Conservation (phyloP, 1,140 invertebrate genomes). For the Linepithema humile region DNA sequence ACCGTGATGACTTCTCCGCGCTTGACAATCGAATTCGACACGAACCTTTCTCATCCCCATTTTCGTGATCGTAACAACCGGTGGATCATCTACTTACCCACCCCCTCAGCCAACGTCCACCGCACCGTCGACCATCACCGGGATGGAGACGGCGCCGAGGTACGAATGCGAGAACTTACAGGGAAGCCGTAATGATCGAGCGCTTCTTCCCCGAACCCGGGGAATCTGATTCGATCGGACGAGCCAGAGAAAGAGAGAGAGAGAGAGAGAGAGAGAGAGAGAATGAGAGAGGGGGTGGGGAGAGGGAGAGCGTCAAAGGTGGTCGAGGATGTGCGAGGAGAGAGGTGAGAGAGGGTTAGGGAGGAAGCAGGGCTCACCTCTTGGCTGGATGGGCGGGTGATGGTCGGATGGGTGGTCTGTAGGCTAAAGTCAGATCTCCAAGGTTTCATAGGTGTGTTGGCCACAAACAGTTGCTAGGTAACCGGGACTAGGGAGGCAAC, state of each 20-base stretch:
- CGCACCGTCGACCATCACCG: constrained; percentile 11
- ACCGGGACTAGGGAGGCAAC: constrained; percentile 78
- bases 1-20: constrained; percentile 44
- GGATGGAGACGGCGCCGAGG: constrained; percentile 54
- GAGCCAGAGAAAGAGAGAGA: constrained; percentile 63
- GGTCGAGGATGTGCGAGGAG: neutral
- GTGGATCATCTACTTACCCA: neutral
- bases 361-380: constrained; percentile 38
- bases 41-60: constrained; percentile 42
- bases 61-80: constrained; percentile 51
- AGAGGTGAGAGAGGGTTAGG: neutral
- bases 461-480: constrained; percentile 79
- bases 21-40: constrained; percentile 50
- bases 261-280: neutral
- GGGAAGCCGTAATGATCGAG: constrained; percentile 79
- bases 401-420: constrained; percentile 65
- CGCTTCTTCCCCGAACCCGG: constrained; percentile 77
- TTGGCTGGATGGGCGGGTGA: constrained; percentile 53
- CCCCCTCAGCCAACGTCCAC: neutral
- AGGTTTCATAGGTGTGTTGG: constrained; percentile 82
- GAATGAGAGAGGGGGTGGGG: constrained; percentile 23
- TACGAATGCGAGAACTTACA: constrained; percentile 75
- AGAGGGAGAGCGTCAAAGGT: constrained; percentile 9
- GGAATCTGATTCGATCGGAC: constrained; percentile 75
- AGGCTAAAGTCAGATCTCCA: constrained; percentile 80